These are phyloP conservation scores for Distichodus sexfasciatus DNA, from an alignment of 2,797 vertebrate genomes.

Conservation along the genomic window DNA sequence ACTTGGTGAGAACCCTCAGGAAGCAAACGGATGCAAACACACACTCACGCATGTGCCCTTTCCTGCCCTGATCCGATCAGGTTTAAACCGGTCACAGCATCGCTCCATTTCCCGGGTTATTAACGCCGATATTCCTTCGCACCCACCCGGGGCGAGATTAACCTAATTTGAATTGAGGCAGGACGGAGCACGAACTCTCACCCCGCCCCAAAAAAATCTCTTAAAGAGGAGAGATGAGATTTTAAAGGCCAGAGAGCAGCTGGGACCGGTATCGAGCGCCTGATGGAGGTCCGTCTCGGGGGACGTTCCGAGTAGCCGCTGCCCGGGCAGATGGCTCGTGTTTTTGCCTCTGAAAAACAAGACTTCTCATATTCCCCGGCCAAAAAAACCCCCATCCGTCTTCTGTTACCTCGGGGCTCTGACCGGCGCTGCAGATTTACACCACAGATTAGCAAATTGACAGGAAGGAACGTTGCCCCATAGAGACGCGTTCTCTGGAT, in stretches of 20 bases:
- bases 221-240: slow-evolving; percentile 56
- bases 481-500: too few species aligned
- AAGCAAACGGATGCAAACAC: slow-evolving; percentile 12
- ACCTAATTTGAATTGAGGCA: slow-evolving; percentile 41
- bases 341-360: slow-evolving; percentile 4
- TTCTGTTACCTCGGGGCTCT: not conserved
- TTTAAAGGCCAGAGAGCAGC: slow-evolving; percentile 60
- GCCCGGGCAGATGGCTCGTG: slow-evolving; percentile 31
- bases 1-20: slow-evolving; percentile 2
- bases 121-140: slow-evolving; percentile 12
- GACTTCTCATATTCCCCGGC: not conserved
- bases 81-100: slow-evolving; percentile 8
- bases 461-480: too few species aligned
- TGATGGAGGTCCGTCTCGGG: slow-evolving; percentile 54
- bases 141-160: slow-evolving; percentile 15
- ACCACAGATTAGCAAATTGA: too few species aligned
- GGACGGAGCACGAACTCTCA: slow-evolving; percentile 46
- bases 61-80: slow-evolving; percentile 25
- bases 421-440: not conserved
- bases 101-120: slow-evolving; percentile 7
- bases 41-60: slow-evolving; percentile 29
- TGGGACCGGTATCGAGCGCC: slow-evolving; percentile 56
- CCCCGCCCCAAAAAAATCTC: too few species aligned
- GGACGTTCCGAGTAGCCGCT: slow-evolving; percentile 23
- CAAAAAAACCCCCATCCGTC: not conserved